Evolutionary conservation across 2,888 invertebrate species (phyloP), one percentile per base, ranked within the genome.

Genomic region (Hydriomena furcata): DNA sequence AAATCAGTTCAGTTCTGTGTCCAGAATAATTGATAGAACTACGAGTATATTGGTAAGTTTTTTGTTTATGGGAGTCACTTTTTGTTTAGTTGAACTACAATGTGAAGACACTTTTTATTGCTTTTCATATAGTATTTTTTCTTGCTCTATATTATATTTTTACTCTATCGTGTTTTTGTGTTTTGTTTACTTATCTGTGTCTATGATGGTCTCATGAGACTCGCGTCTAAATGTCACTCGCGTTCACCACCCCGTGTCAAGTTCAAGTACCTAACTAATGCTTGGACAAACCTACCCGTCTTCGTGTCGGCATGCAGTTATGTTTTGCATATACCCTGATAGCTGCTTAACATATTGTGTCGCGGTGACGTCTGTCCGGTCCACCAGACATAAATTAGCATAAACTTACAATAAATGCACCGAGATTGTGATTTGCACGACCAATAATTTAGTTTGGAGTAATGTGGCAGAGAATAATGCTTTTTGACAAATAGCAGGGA

Each of bases 241-340:
- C 65, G 70, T 62, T 76, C 76, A 74, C 59, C 60, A 68, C 56
- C 69, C 66, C 65, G 49, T 71, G 77, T 80, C 82, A 84, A 87
- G 87, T 87, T 87, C 86, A 88, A 84, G 82, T 82, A 82, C 79
- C 79, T 76, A 66, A 61, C 56, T 63, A 62, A 66, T 60, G 44
- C 31, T 30, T 44, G 56, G 55, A 55, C 60, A 58, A 40, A 54
- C 50, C 52, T 55, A 60, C 64, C 63, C 61, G 63, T 69, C 69
- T 73, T 75, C 81, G 76, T 82, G 80, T 59, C 61, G 64, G 67
- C 67, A 65, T 75, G 76, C 79, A 73, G 70, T 78, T 66, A 58
- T 35, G 63, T 63, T 73, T 73, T 65, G 70, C 76, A 78, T 76
- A 73, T 61, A 63, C 64, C 59, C 65, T 55, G 65, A 67, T 71